Evolutionary conservation across 2,888 invertebrate genomes (phyloP), one percentile per base, ranked within the genome.

Genomic region (Sphaerophoria taeniata): DNA sequence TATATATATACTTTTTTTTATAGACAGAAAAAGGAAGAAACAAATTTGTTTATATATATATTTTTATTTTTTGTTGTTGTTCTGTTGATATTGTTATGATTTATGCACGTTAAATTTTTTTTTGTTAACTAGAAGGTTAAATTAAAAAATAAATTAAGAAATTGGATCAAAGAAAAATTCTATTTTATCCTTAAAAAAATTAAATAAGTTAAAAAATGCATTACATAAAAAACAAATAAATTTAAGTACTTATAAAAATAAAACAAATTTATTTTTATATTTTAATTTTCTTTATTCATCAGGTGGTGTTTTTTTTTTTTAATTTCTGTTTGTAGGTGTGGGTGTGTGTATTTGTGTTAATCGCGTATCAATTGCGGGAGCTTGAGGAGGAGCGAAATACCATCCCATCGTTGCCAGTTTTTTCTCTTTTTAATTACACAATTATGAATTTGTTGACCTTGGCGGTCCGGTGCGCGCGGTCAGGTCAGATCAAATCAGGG

Each of bases 1-100:
- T 84, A 71, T 70, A 70, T 67, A 71, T 65, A 74, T 78, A 61
- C 69, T 77, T 77, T 53, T 71, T 70, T 67, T 76, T 53, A 76
- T 67, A 71, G 76, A 76, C 65, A 81, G 58, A 81, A 76, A 81
- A 77, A 79, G 60, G 79, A 79, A 69, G 60, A 69, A 78, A 69
- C 43, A 73, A 79, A 73, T 61, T 51, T 79, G n/a, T n/a, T n/a
- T n/a, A 67, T 67, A 39, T 67, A 51, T 67, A 53, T 61, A 49
- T 24, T 60, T 34, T 16, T 58, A n/a, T n/a, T n/a, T n/a, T n/a
- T n/a, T n/a, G n/a, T n/a, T 79, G 45, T 75, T 51, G 51, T 36
- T 81, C n/a, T 34, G 65, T 61, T 74, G 74, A 47, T 74, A 56
- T 65, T 72, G 55, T 55, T 74, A 33, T 76, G 45, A 36, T 61